Percentiles rank a stretch among this genome's conserved stretches.
Evolutionary conservation across 2,113 vertebrate genomes (phyloP).

Genomic region (Butorides virescens): DNA sequence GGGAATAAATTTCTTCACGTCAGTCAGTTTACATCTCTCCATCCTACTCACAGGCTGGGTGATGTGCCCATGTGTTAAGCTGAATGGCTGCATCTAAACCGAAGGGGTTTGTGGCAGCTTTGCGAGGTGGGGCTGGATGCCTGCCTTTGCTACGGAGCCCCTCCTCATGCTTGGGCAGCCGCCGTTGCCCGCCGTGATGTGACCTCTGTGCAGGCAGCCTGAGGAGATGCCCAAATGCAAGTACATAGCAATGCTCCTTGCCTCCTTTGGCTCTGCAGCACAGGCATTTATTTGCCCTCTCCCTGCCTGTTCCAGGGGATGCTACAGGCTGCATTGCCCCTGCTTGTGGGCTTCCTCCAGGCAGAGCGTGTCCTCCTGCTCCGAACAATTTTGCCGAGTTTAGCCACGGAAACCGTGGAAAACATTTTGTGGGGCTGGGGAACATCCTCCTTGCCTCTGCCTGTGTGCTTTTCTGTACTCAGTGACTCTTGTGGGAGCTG

Average conservation of each 20-base stretch:
- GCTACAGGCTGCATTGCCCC: not conserved
- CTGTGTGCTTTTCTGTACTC: not conserved
- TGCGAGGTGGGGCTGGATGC: not conserved
- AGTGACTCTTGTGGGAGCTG: not conserved
- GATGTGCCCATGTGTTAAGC: not conserved
- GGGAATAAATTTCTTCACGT: not conserved
- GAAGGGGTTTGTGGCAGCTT: not conserved
- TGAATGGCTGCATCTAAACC: not conserved
- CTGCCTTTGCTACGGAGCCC: not conserved
- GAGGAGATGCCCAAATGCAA: not conserved
- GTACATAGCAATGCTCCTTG: not conserved
- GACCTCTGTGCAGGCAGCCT: not conserved
- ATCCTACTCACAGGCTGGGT: not conserved
- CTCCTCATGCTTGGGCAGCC: not conserved
- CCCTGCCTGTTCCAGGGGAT: not conserved
- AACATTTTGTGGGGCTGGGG: not conserved
- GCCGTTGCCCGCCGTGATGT: accelerated
- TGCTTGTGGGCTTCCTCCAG: not conserved
- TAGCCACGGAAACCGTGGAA: not conserved
- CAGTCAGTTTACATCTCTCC: not conserved
- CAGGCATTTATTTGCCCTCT: not conserved
- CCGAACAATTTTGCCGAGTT: not conserved
- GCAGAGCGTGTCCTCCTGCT: not conserved
- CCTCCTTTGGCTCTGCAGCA: not conserved
- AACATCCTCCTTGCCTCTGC: not conserved